These are phyloP conservation scores for Polyommatus iphigenia DNA, from an alignment of 2,888 invertebrate species.

Conservation along the genomic window DNA sequence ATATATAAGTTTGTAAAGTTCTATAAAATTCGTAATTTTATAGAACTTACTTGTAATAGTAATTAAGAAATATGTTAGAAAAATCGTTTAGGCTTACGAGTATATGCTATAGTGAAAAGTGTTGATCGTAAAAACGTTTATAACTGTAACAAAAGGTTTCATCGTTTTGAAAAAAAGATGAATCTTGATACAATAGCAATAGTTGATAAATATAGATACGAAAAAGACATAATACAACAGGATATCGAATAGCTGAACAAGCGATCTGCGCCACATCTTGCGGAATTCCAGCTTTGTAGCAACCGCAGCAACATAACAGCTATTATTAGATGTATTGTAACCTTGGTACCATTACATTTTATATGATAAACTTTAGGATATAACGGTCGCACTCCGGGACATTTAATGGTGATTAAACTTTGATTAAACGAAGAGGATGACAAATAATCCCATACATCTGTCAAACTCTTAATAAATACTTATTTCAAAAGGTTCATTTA, in stretches of 20 bases:
- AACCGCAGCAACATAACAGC: constrained; percentile 20
- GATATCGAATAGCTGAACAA: background rate
- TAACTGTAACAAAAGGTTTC: no score
- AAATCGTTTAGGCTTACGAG: no score
- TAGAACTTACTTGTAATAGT: no score
- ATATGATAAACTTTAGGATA: background rate
- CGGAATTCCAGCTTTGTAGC: constrained; percentile 10
- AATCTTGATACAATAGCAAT: background rate
- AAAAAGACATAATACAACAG: background rate
- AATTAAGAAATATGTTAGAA: no score
- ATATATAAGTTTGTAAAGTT: no score
- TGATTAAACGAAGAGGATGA: no score
- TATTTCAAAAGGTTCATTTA: no score
- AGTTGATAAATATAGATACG: background rate
- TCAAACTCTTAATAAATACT: no score
- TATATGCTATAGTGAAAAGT: no score
- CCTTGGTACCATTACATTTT: constrained; percentile 23
- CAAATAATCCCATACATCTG: background rate
- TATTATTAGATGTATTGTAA: constrained; percentile 10
- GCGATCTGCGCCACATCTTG: constrained; percentile 25
- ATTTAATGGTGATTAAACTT: no score
- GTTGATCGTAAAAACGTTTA: no score
- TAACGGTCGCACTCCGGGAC: background rate
- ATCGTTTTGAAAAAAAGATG: background rate
- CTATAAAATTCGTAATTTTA: no score